A percentile compares a stretch with the other conserved stretches of the same genome.
Conservation (phyloP, 2,113 vertebrate species). For the Colaptes auratus region DNA sequence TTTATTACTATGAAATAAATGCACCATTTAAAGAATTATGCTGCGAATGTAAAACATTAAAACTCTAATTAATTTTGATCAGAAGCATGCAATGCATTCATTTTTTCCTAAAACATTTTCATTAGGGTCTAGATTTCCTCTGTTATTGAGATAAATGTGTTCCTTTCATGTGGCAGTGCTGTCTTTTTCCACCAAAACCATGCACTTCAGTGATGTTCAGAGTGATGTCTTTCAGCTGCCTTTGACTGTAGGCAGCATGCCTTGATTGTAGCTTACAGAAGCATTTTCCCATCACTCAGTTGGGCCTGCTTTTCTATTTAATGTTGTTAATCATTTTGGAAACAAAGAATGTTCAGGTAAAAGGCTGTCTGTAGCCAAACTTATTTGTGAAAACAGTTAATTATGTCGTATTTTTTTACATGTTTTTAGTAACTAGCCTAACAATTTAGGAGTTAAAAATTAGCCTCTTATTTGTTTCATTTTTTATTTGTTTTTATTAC, state of each 20-base stretch:
- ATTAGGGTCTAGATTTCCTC: slow-evolving; percentile 64
- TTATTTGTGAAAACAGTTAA: not conserved
- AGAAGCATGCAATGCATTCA: slow-evolving; percentile 64
- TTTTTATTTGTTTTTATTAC: not conserved
- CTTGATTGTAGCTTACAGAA: not conserved
- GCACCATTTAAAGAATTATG: slow-evolving; percentile 83
- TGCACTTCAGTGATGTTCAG: not conserved
- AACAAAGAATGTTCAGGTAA: not conserved
- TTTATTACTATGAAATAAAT: slow-evolving; percentile 86
- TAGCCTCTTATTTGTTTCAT: not conserved
- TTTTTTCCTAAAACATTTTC: slow-evolving; percentile 78
- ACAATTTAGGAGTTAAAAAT: not conserved
- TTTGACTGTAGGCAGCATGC: not conserved
- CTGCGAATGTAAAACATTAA: slow-evolving; percentile 76
- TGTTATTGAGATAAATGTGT: slow-evolving; percentile 68
- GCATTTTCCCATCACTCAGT: not conserved
- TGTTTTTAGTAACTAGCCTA: not conserved
- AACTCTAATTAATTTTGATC: slow-evolving; percentile 83
- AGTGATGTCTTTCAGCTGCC: not conserved
- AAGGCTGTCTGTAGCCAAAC: not conserved
- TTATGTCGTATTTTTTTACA: no score
- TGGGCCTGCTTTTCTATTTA: not conserved
- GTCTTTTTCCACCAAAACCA: not conserved
- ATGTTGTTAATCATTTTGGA: not conserved
- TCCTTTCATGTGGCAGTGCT: slow-evolving; percentile 7